Percentiles rank a stretch among this genome's conserved stretches.
Evolutionary conservation across 2,888 invertebrate genomes (phyloP).

Genomic region (Eristalinus sepulchralis): DNA sequence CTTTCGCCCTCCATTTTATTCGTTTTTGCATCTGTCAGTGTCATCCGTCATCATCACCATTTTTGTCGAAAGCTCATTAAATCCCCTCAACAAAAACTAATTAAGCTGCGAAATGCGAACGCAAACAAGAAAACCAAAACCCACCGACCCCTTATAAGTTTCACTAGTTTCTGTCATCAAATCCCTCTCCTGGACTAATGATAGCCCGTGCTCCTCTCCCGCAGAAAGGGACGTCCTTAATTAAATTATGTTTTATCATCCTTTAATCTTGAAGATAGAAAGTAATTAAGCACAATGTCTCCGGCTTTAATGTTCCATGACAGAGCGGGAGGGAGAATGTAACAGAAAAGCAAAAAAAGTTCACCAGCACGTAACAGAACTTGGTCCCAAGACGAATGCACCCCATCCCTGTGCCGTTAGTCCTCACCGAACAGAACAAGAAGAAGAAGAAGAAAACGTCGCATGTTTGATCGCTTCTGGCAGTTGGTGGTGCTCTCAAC

Average conservation of each 20-base stretch:
- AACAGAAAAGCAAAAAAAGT: neutral
- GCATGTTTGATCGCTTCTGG: neutral
- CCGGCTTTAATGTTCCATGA: conserved; percentile 17
- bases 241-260: conserved; percentile 53
- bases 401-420: neutral
- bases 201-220: neutral
- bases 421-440: neutral
- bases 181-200: conserved; percentile 17
- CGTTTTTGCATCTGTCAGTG: neutral
- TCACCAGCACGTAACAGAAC: conserved; percentile 6
- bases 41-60: neutral
- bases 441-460: neutral
- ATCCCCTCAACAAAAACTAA: neutral
- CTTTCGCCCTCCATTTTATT: neutral
- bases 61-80: neutral
- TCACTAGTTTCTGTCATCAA: neutral
- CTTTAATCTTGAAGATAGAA: conserved; percentile 39
- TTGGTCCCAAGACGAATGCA: neutral
- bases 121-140: neutral
- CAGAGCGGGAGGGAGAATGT: neutral
- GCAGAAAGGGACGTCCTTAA: conserved; percentile 19
- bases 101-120: neutral
- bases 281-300: conserved; percentile 51
- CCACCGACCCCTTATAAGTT: neutral
- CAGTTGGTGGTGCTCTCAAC: neutral